Base-by-base conservation (phyloP, 1,140 invertebrate species). In the Pseudomyrmex flavicornis region DNA sequence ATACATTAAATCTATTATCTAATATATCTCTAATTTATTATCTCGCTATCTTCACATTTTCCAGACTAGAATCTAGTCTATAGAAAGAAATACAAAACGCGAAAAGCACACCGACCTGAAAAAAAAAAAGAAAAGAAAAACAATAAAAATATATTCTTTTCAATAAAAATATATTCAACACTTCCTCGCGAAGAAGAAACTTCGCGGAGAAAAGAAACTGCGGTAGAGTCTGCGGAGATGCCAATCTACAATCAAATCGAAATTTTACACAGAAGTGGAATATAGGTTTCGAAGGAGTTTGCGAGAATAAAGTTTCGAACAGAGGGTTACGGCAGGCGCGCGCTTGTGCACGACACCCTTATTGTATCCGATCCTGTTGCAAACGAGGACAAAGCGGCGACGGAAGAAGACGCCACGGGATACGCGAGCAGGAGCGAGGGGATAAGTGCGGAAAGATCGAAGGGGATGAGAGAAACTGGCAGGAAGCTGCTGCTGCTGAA, bases 371-470 rank as follows among this genome's bases (percentile, higher is more conserved):
- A 80, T 80, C 66, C 54, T 80, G 66, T 13, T 72, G 44, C 46
- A 76, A 83, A 83, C 82, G 70, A 83, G 61, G 62, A 83, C 72
- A 75, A 83, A 77, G 82, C 80, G 20, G 73, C 73, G 65, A 85
- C 79, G 82, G 61, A 77, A 66, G 80, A 76, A 76, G 22, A 69
- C 50, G 58, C 62, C 44, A 75, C 35, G 59, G 54, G 73, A 59
- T 48, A 76, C 46, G 54, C 66, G 70, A 68, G 50, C 50, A 3
- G 69, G 12, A 56, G 74, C 50, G 72, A 50, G 69, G 79, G 68
- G 65, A 69, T 46, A 63, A 20, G 69, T 48, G 74, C 17, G 82
- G 76, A 83, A 66, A 63, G 73, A 17, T 65, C 61, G 72, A 82
- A 84, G 59, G 65, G 73, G 83, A 62, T 68, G 84, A 83, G 84